phyloP scores from a whole-genome alignment of 2,888 invertebrate species.

The Leptogaster cylindrica region DNA sequence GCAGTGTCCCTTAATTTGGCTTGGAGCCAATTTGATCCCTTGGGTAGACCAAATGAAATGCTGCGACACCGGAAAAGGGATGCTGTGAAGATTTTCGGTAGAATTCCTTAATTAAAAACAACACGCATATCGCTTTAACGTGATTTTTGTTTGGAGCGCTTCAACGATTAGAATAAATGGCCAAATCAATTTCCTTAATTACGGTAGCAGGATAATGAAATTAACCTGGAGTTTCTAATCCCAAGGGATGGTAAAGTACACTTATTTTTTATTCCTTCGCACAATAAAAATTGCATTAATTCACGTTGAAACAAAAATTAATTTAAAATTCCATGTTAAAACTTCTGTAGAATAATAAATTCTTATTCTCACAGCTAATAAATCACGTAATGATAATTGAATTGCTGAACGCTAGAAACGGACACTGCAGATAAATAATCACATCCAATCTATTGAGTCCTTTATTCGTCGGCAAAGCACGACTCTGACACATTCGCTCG shows the following conservation, averaged over 20 bases:
- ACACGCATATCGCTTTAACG: conserved; percentile 39
- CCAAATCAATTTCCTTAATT: conserved; percentile 39
- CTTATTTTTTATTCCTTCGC: neutral
- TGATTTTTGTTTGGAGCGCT: conserved; percentile 31
- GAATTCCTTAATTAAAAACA: conserved; percentile 40
- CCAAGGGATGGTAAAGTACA: neutral
- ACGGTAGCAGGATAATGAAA: conserved; percentile 37
- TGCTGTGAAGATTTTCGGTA: conserved; percentile 1
- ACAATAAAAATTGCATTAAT: too few species aligned
- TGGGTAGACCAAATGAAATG: conserved; percentile 1
- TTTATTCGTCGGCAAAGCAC: neutral
- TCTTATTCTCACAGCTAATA: too few species aligned
- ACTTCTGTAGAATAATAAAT: too few species aligned
- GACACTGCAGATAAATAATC: conserved; percentile 9
- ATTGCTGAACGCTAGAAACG: conserved; percentile 1
- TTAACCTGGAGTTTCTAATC: neutral
- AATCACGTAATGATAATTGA: conserved; percentile 35
- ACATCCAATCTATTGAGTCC: neutral
- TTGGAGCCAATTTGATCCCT: conserved; percentile 2
- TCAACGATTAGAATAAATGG: conserved; percentile 40
- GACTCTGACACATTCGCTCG: neutral
- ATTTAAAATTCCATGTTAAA: too few species aligned
- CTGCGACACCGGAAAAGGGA: conserved; percentile 22
- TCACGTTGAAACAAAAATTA: too few species aligned
- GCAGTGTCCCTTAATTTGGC: conserved; percentile 27